Evolutionary conservation across 2,888 invertebrate species (phyloP), one percentile per base, ranked within the genome.

Genomic region (Amblyjoppa fuscipennis): DNA sequence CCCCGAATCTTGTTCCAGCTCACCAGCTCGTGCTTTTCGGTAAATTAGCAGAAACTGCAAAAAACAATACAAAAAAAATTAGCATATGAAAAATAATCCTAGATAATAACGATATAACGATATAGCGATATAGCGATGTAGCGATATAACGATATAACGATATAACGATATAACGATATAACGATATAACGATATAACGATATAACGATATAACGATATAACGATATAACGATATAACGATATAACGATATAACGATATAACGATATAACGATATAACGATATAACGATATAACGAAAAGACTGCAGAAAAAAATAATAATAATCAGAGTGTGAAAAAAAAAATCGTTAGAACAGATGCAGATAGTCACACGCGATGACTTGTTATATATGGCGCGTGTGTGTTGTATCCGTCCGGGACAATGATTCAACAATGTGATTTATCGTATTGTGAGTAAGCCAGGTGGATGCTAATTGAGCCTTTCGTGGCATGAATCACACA

Each of bases 1-100:
- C 0, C 98, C 99, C 16, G 98, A 98, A 92, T 98, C 97, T 69
- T 96, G 96, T 89, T 97, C 96, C 81, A 99, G 95, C 94, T 99
- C 98, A 0, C 99, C 99, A 28, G 98, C 98, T 86, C 97, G 96
- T 0, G 99, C 99, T 95, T 99, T 99, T 86, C 98, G 96, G 92
- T 97, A 97, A 90, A 97, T 97, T 71, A 97, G 94, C 87, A 97
- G 94, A 91, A 97, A 97, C 94, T 94, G 91, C n/a, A 91, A 92
- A 81, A 88, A 83, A 41, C 1, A 9, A 38, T 9, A 38, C 6
- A 38, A 38, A 38, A 5, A 34, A 20, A 20, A 20, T 20, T 20
- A 20, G 20, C 20, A 20, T 20, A 20, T 20, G 20, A 20, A 20
- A 20, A 20, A 20, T 20, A 20, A 20, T 20, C 20, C 20, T 20